Evolutionary conservation across 2,888 invertebrate species (phyloP), one percentile per base, ranked within the genome.

Genomic region (Baronia brevicornis): DNA sequence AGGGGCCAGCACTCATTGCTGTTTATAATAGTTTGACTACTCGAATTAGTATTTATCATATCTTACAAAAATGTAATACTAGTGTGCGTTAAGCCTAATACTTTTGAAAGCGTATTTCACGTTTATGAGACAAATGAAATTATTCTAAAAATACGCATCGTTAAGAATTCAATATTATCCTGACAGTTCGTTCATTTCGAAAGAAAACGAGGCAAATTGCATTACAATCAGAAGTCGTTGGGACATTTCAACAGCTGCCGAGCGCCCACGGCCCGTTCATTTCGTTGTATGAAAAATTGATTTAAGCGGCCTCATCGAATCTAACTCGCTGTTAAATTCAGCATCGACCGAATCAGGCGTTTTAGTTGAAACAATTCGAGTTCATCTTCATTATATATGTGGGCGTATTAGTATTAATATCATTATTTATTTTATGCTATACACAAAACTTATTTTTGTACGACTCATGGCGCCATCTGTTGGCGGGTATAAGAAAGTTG

Each of bases 261-360:
- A 27, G 21, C 24, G 25, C 4, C 14, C 11, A 4, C 18, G n/a
- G 22, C n/a, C 28, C 6, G 14, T 29, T 34, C 20, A 29, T 34
- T 28, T 11, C 24, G 24, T 35, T 26, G 15, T 20, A 15, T 29
- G 20, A 35, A 34, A 29, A 29, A 29, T 35, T 29, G 24, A 29
- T 29, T 34, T 29, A 11, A 18, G n/a, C 7, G 28, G 20, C 20
- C 15, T 25, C 19, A 15, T 24, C 24, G 28, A 15, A 24, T 23
- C 7, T 24, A 9, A 23, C 14, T 25, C 24, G n/a, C 10, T 25
- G 28, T 29, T 19, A 25, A 25, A 35, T 29, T 20, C 34, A 25
- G 11, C 8, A 20, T 5, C 7, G 12, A 21, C n/a, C 11, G 5
- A 3, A 6, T 18, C 6, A 12, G 2, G 19, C 5, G 6, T 23